Evolutionary conservation across 1,140 invertebrate species (phyloP), one percentile per base, ranked within the genome.

Genomic region (Heliconius nattereri): DNA sequence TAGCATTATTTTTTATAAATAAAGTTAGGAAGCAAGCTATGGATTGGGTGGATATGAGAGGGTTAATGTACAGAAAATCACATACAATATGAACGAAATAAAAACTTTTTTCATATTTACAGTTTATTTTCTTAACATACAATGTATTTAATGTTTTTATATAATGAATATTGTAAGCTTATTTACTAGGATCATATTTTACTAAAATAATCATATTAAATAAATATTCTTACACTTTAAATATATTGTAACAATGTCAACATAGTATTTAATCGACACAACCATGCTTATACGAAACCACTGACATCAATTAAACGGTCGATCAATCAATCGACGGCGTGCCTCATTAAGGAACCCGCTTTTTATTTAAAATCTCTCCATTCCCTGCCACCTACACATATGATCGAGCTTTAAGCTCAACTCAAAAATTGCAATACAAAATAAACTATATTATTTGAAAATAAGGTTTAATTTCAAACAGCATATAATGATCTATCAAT

Each of bases 241-340:
- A 13, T 70, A 70, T 76, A 70, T 76, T 32, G 37, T 45, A 60
- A 76, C 75, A 76, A 35, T 76, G 60, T 76, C 60, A 66, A 66
- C 60, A 66, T 23, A 66, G 26, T 66, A 66, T 66, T 66, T 16
- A 66, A 29, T 29, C 13, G 23, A 66, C 45, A 45, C 16, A 83
- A 79, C 78, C 72, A 83, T 75, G 71, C 81, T 76, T 80, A 80
- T 78, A 79, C 78, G 54, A 78, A 85, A 87, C 75, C 81, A 86
- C 83, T 85, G 82, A 87, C 87, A 85, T 86, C 87, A 87, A 87
- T 89, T 87, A 89, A 88, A 89, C 85, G 86, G 83, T 83, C 85
- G 86, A 89, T 89, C 87, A 89, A 89, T 89, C 87, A 89, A 88
- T 84, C 83, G 81, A 82, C 76, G 71, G 81, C 84, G 81, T 83